Evolutionary conservation across 2,888 invertebrate genomes (phyloP).

Genomic region (Hypomecis punctinalis): DNA sequence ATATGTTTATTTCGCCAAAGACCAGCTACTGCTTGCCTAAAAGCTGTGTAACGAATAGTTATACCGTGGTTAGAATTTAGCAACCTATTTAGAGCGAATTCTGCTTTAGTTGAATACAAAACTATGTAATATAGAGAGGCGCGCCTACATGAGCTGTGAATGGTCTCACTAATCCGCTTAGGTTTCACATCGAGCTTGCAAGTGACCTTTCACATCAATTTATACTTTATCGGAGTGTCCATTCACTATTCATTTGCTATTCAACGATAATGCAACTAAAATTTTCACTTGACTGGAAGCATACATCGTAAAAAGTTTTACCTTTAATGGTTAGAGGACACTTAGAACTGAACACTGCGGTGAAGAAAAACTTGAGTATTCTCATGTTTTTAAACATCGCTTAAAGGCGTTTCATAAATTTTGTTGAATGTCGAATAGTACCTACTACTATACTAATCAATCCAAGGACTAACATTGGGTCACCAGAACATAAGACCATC

Average conservation of each 20-base stretch:
- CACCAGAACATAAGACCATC: too few species aligned
- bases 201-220: slow-evolving; percentile 4
- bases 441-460: too few species aligned
- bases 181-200: slow-evolving; percentile 9
- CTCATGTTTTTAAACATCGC: too few species aligned
- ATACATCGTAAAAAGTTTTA: too few species aligned
- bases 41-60: slow-evolving; percentile 25
- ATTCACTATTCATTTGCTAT: neutral
- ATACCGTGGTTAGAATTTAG: slow-evolving; percentile 43
- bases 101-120: slow-evolving; percentile 35
- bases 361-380: too few species aligned
- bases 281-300: slow-evolving; percentile 2
- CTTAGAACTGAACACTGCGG: too few species aligned
- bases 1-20: too few species aligned
- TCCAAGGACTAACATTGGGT: too few species aligned
- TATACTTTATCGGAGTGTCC: slow-evolving; percentile 5
- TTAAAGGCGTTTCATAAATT: too few species aligned
- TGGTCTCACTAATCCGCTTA: slow-evolving; percentile 10
- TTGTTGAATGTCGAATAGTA: too few species aligned
- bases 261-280: neutral
- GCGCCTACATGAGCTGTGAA: slow-evolving; percentile 19
- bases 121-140: slow-evolving; percentile 27
- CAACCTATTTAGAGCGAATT: slow-evolving; percentile 46
- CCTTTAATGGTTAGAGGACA: too few species aligned
- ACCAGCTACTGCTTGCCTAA: slow-evolving; percentile 8